Evolutionary conservation across 2,113 vertebrate species (phyloP).

Genomic region (Alligator sinensis): DNA sequence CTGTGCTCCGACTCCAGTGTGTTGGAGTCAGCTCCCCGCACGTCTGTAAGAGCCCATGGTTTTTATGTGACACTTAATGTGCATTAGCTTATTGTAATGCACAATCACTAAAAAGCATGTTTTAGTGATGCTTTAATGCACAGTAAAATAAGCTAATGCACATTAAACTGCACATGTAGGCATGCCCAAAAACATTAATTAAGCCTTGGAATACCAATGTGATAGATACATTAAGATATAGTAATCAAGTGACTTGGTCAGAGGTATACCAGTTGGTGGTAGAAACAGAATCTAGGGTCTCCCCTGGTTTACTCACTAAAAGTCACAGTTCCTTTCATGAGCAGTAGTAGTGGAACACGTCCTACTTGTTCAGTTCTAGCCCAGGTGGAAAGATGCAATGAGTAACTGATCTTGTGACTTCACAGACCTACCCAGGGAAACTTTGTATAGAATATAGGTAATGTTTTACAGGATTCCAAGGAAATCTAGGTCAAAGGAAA

Average conservation of each 20-base stretch:
- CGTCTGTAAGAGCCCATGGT: too few relatives aligned
- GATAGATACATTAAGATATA: fast-evolving
- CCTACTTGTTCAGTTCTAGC: not conserved
- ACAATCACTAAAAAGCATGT: too few relatives aligned
- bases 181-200: not conserved
- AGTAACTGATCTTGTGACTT: not conserved
- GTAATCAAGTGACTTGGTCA: fast-evolving
- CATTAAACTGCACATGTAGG: too few relatives aligned
- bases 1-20: too few relatives aligned
- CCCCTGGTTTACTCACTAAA: not conserved
- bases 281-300: not conserved
- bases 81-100: too few relatives aligned
- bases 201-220: not conserved
- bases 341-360: not conserved
- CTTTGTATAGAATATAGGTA: not conserved
- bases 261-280: not conserved
- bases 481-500: not conserved
- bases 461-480: not conserved
- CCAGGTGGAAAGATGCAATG: not conserved
- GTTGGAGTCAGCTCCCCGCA: too few relatives aligned
- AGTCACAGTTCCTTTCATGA: not conserved
- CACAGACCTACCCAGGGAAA: not conserved
- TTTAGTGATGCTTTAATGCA: too few relatives aligned
- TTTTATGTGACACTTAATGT: too few relatives aligned
- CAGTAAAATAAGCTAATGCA: too few relatives aligned